Conservation (phyloP, 2,113 vertebrate species). For the Alosa alosa region DNA sequence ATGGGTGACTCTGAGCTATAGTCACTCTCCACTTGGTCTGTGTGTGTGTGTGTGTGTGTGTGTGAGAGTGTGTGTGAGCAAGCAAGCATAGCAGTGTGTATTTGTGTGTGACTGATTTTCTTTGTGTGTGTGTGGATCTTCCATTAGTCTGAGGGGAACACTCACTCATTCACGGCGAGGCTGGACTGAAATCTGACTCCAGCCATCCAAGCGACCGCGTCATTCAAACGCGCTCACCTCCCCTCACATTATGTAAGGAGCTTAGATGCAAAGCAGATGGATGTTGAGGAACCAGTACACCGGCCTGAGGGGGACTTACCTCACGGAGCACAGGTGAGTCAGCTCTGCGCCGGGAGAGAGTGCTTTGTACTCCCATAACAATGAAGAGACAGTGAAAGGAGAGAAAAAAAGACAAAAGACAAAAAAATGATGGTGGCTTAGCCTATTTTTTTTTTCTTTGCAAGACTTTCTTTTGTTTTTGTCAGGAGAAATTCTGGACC, state of each 20-base stretch:
- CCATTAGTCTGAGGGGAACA: neutral
- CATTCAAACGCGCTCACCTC: slow-evolving; percentile 54
- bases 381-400: neutral
- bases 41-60: slow-evolving; percentile 36
- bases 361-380: neutral
- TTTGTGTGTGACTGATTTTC: neutral
- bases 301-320: neutral
- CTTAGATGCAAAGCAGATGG: slow-evolving; percentile 14
- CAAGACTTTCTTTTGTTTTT: neutral
- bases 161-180: slow-evolving; percentile 3
- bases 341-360: neutral
- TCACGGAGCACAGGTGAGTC: neutral
- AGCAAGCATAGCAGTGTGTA: neutral
- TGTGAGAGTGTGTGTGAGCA: neutral
- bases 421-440: neutral
- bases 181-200: slow-evolving; percentile 23
- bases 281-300: neutral
- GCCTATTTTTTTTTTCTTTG: neutral
- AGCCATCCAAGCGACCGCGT: slow-evolving; percentile 56
- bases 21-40: neutral
- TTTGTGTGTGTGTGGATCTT: slow-evolving; percentile 39
- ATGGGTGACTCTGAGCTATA: slow-evolving; percentile 5
- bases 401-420: neutral
- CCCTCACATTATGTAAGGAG: slow-evolving; percentile 9
- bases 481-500: neutral